These are phyloP conservation scores for Hylomyscus alleni DNA, from an alignment of 2,797 vertebrate genomes.

Conservation along the genomic window DNA sequence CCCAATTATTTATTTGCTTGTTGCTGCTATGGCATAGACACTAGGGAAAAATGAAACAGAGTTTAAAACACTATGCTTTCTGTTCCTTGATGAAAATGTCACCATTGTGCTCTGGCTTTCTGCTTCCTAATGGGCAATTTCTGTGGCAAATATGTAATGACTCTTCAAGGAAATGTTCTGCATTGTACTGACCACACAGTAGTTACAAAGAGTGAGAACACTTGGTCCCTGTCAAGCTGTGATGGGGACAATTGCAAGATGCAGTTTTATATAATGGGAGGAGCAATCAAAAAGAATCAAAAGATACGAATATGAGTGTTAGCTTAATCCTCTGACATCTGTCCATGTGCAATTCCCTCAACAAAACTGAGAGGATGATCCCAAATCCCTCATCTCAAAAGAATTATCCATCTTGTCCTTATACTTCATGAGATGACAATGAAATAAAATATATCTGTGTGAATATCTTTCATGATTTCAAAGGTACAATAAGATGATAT, in stretches of 20 bases:
- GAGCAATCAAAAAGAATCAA: not conserved
- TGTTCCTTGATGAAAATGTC: constrained; percentile 5
- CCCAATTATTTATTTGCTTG: constrained; percentile 9
- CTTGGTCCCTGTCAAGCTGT: not conserved
- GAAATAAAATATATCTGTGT: not conserved
- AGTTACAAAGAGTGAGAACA: not conserved
- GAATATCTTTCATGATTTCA: not conserved
- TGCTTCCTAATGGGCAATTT: not conserved
- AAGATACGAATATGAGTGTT: not conserved
- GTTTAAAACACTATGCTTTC: not conserved
- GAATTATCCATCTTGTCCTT: not conserved
- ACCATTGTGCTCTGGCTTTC: not conserved
- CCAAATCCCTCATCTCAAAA: not conserved
- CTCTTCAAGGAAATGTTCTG: not conserved
- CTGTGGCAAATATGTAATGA: not conserved
- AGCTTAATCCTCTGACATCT: not conserved
- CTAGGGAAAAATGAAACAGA: not conserved
- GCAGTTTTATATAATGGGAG: not conserved
- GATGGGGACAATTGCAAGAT: not conserved
- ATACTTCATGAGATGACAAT: not conserved
- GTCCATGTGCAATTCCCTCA: not conserved
- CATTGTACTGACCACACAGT: too few species aligned
- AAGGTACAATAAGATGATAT: not conserved
- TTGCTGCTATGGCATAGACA: not conserved
- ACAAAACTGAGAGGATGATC: not conserved